Evolutionary conservation across 2,113 vertebrate species (phyloP).

Genomic region (Callorhinus ursinus): DNA sequence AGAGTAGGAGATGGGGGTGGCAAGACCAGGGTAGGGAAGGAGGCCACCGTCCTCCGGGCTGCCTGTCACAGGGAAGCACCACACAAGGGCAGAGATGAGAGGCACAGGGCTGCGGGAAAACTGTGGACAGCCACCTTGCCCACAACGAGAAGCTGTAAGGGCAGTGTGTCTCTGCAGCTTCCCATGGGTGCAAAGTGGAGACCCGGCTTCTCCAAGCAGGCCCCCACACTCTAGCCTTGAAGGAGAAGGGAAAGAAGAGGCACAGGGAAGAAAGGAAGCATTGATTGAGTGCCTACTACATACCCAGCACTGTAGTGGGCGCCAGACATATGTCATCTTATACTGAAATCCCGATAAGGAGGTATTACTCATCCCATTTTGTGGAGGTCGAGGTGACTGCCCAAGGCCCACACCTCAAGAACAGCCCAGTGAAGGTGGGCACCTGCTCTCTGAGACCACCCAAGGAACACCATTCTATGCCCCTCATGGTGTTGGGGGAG

Average conservation of each 20-base stretch:
- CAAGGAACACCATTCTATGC: neutral
- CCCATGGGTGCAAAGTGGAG: neutral
- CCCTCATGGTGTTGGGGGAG: neutral
- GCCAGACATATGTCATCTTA: neutral
- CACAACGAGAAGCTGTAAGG: neutral
- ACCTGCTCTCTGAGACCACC: neutral
- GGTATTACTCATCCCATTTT: neutral
- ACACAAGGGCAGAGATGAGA: neutral
- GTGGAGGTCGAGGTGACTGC: neutral
- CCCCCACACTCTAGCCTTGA: neutral
- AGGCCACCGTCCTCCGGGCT: no score
- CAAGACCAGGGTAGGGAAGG: neutral
- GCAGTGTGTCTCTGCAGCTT: neutral
- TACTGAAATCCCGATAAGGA: accelerated
- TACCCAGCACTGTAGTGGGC: neutral
- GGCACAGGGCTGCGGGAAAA: neutral
- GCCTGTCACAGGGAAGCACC: neutral
- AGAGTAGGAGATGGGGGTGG: neutral
- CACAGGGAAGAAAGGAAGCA: neutral
- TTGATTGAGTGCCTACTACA: neutral
- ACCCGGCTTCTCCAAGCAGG: neutral
- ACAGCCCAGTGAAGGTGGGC: neutral
- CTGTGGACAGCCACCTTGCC: neutral
- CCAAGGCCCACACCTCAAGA: neutral
- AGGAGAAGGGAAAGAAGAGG: neutral